A percentile compares a stretch with the other conserved stretches of the same genome.
Conservation (phyloP, 2,113 vertebrate species). For the Chelonoidis abingdonii region DNA sequence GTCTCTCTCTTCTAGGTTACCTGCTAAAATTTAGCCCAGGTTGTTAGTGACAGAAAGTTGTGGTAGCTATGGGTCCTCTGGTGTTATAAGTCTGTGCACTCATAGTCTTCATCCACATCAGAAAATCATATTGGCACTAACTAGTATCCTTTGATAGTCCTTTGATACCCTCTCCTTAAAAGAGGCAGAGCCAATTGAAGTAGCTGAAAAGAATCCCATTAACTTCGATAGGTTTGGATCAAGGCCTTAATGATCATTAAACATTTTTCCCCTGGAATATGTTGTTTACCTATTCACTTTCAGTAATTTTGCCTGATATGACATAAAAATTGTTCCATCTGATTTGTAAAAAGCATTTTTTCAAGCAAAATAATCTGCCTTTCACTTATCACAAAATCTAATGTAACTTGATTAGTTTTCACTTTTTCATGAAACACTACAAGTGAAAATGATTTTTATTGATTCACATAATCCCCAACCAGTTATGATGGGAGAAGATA, state of each 20-base stretch:
- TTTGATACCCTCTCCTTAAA: rapidly evolving
- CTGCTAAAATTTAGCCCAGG: neutral
- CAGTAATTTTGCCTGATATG: neutral
- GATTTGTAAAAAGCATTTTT: neutral
- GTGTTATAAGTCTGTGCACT: slow-evolving; percentile 39
- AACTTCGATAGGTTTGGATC: neutral
- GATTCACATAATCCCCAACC: neutral
- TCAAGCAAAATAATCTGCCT: neutral
- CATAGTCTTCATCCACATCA: neutral
- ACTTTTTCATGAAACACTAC: neutral
- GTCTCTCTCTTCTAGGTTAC: neutral
- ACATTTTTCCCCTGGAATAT: neutral
- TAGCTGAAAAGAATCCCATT: neutral
- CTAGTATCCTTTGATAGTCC: neutral
- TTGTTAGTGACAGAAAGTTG: slow-evolving; percentile 38
- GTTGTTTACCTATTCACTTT: neutral
- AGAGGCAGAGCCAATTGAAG: neutral
- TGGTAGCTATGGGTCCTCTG: slow-evolving; percentile 24
- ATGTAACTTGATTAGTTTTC: neutral
- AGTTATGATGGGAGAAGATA: neutral
- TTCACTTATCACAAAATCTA: neutral
- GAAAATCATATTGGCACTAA: neutral
- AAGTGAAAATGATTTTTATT: neutral
- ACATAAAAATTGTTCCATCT: neutral
- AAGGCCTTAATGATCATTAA: neutral